These are phyloP conservation scores for Phocides pigmalion DNA, from an alignment of 1,140 invertebrate genomes.

Conservation along the genomic window DNA sequence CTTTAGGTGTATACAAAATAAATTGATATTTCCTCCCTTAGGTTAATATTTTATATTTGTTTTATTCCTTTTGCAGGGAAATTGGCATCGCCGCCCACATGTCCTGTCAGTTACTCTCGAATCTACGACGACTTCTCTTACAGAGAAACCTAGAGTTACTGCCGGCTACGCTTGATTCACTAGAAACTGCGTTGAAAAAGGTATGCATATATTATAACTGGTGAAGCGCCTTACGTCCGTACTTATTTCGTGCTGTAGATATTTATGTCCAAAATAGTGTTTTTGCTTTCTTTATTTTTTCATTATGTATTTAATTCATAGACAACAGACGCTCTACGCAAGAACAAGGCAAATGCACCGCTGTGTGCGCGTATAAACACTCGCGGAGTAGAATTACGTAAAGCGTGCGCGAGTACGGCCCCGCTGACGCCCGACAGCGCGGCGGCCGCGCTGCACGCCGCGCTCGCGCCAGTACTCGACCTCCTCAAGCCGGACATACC, in stretches of 20 bases:
- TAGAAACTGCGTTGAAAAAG: conserved; percentile 72
- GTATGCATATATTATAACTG: conserved; percentile 45
- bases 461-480: conserved; percentile 61
- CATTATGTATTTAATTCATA: conserved; percentile 35
- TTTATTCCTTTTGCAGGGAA: conserved; percentile 55
- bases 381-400: conserved; percentile 68
- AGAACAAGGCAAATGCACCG: conserved; percentile 61
- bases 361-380: conserved; percentile 60
- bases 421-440: conserved; percentile 70
- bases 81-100: conserved; percentile 61
- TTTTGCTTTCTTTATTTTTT: too few relatives aligned
- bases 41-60: neutral
- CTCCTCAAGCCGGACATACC: conserved; percentile 71
- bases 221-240: too few relatives aligned
- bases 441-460: conserved; percentile 69
- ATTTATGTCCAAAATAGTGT: too few relatives aligned
- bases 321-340: conserved; percentile 72
- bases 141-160: conserved; percentile 72
- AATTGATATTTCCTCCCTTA: too few relatives aligned
- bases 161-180: conserved; percentile 60
- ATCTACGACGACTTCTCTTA: conserved; percentile 62
- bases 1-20: too few relatives aligned
- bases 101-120: conserved; percentile 68
- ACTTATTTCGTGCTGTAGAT: too few relatives aligned
- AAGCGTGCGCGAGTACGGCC: conserved; percentile 66